Base-by-base conservation (phyloP, 2,113 vertebrate genomes). In the Aepyceros melampus region DNA sequence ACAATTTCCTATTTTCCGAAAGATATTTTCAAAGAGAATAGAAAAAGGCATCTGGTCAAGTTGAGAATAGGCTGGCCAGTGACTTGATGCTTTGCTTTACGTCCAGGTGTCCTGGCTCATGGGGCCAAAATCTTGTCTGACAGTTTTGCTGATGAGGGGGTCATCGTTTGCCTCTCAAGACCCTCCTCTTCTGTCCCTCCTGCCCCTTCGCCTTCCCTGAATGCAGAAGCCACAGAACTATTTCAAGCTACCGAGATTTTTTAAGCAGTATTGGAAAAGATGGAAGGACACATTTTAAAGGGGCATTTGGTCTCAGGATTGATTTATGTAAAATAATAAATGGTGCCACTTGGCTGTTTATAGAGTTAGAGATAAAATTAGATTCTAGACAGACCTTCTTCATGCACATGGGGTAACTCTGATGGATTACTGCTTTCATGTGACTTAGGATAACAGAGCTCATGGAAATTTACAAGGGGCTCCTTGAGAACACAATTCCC, bases 321-420 rank as follows among this genome's bases (percentile, higher is more conserved):
- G 89, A 94, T 96, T 96, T 96, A 78, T 96, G 87, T 95, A 93
- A 94, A 97, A 96, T 96, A 97, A 97, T 91, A 93, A 94, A 97
- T 95, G 97, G 92, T 97, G 89, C 95, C 87, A 85, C 90, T 92
- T 92, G 94, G 89, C 84, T 96, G 97, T 97, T 96, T 95, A 76
- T 92, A 87, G 88, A 95, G 95, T 89, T 93, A 51, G 95, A 97
- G 97, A 97, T 95, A 95, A 97, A 98, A 97, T 97, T 95, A 94
- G 91, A 95, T 93, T 91, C 97, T n/a, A 82, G 89, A 95, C 84
- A 95, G 95, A 27, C 89, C 55, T 81, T 87, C 93, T 87, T 88
- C 62, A 45, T 86, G 93, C 45, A 71, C 92, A 19, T n/a, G 93
- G 97, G 78, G 83, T 40, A 90, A 47, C 76, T 36, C 62, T 91